Evolutionary conservation across 2,113 vertebrate species (phyloP), one percentile per base, ranked within the genome.

Genomic region (Lasiurus borealis): DNA sequence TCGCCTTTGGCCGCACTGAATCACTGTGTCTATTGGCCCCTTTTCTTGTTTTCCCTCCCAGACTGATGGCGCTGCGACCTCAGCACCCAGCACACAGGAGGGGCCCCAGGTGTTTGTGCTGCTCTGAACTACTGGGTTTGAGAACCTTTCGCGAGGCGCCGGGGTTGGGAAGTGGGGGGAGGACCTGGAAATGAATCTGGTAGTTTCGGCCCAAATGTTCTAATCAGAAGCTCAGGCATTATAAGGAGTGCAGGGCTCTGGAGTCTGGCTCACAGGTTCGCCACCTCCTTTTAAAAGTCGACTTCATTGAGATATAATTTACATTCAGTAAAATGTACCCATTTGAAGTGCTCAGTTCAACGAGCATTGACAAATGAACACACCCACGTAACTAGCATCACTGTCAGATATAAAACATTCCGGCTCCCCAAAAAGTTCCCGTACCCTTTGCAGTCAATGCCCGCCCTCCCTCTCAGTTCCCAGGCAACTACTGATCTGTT

Each of bases 401-500:
- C 50, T 68, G 76, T 86, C 76, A 54, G 29, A 46, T 25, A 18
- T 36, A 46, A 81, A 92, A 62, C 27, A 88, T 90, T 73, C 86
- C 54, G 25, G 59, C 85, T 83, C 57, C 91, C 71, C 66, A 18
- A 34, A 83, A 93, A 81, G 40, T 57, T 85, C 21, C 31, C 13
- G 10, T 18, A 62, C 31, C 78, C 72, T 84, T 78, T 59, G 86
- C 19, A 71, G 46, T 15, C 76, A 27, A 1, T 25, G 36, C 46
- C 91, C 3, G 1, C 46, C 85, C 27, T 57, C 73, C 50, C 15
- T 3, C 25, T 29, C 6, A 3, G 18, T 88, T 91, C 90, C 92
- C 62, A 91, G 52, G 59, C 84, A 87, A 84, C 86, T 78, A 62
- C 54, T 64, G 75, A 81, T 93, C 95, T 87, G 92, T 72, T 95